A percentile compares a stretch with the other conserved stretches of the same genome.
Conservation (phyloP, 2,113 vertebrate genomes). For the Beaufortia kweichowensis region DNA sequence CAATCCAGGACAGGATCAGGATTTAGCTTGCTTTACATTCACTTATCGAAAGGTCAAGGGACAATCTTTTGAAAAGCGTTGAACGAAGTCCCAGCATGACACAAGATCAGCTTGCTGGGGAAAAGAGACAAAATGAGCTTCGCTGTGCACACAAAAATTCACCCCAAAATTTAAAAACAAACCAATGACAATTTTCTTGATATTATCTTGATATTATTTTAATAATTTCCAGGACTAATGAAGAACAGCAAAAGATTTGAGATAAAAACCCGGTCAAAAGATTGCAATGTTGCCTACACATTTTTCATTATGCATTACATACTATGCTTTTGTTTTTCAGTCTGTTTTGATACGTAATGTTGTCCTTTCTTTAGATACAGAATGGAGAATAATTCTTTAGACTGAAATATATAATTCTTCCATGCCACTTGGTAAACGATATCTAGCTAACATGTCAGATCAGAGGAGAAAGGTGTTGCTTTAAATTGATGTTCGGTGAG, state of each 20-base stretch:
- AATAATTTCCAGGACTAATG: too few species aligned
- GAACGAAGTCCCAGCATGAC: background rate
- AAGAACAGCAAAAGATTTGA: too few species aligned
- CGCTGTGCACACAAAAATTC: background rate
- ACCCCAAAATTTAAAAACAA: background rate
- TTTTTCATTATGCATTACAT: too few species aligned
- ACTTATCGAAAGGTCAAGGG: slow-evolving; percentile 34
- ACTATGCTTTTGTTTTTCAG: too few species aligned
- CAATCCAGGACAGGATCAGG: slow-evolving; percentile 15
- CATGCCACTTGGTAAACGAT: background rate
- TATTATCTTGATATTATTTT: too few species aligned
- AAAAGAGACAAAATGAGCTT: background rate
- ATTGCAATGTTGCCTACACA: too few species aligned
- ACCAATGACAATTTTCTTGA: too few species aligned
- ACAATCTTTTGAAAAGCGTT: slow-evolving; percentile 13
- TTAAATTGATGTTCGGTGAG: slow-evolving; percentile 20
- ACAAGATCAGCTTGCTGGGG: background rate
- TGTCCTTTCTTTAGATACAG: too few species aligned
- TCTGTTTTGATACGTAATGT: too few species aligned
- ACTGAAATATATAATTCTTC: too few species aligned
- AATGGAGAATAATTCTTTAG: too few species aligned
- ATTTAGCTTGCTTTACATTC: slow-evolving; percentile 29
- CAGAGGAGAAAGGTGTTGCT: background rate
- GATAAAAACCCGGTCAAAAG: too few species aligned
- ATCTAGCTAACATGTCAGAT: slow-evolving; percentile 1